Percentiles rank a stretch among this genome's conserved stretches.
Conservation (phyloP, 2,888 invertebrate genomes). For the Pseudoips prasinana region DNA sequence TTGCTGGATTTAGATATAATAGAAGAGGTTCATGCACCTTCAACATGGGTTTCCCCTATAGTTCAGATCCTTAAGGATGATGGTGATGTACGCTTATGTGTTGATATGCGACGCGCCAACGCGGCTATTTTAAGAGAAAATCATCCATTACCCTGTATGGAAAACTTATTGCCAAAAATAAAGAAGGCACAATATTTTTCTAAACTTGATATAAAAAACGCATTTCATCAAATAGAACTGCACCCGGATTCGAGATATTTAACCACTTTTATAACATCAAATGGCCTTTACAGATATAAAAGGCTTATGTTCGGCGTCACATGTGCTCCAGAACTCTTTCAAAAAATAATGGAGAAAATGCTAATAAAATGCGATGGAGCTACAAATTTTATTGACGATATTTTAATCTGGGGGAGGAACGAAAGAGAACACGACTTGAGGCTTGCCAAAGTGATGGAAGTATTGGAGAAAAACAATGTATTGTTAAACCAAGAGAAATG, state of each 20-base stretch:
- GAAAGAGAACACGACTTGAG: constrained; percentile 6
- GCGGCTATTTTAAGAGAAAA: constrained; percentile 31
- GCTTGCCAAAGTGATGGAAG: neutral
- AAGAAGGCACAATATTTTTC: constrained; percentile 24
- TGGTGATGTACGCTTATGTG: constrained; percentile 28
- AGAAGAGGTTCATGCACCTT: constrained; percentile 23
- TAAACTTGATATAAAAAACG: constrained; percentile 27
- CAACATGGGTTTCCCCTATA: constrained; percentile 27
- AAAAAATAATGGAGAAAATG: constrained; percentile 41
- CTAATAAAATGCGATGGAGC: constrained; percentile 16
- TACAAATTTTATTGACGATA: constrained; percentile 35
- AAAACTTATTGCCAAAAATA: constrained; percentile 32
- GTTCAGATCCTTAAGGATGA: constrained; percentile 28
- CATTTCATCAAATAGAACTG: constrained; percentile 33
- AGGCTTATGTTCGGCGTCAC: constrained; percentile 51
- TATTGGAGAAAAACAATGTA: neutral
- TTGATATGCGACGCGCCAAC: constrained; percentile 39
- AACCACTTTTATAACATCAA: constrained; percentile 29
- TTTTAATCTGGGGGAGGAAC: constrained; percentile 22
- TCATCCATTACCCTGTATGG: constrained; percentile 34
- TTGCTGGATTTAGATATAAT: constrained; percentile 24
- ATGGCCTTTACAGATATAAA: constrained; percentile 40
- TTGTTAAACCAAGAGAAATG: constrained; percentile 1
- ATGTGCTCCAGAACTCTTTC: constrained; percentile 49
- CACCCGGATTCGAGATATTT: constrained; percentile 20